Evolutionary conservation across 2,797 vertebrate species (phyloP), one percentile per base, ranked within the genome.

Genomic region (Spizella passerina): DNA sequence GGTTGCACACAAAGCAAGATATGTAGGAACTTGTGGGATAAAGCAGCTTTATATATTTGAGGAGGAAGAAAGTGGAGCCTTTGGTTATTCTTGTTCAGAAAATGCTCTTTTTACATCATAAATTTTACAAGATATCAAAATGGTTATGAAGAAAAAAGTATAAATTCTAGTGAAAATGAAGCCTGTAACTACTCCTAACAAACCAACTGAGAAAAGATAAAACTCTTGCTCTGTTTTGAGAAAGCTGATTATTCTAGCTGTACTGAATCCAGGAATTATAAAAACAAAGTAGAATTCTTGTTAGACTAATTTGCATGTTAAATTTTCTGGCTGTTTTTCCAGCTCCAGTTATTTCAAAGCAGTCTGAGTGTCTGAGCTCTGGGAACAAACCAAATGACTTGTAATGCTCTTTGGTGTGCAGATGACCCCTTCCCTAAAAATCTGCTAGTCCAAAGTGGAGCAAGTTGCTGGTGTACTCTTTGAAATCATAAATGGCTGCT

Each of bases 261-360:
- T 59, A 14, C 46, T 83, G 86, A 95, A 82, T 83, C 36, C 52
- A 73, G 63, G 72, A 92, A 96, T 96, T 95, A 94, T 59, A 88
- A 94, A 95, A 96, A 73, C 93, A 95, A 96, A 97, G 91, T 87
- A 85, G 95, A 78, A 82, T 93, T 94, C 91, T 94, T 95, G 65
- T 94, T 89, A 68, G 1, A 6, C 68, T 94, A 15, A 65, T 96
- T 94, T 95, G 83, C 86, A 93, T 96, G 83, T 93, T 94, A 94
- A 94, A 86, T 96, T 92, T 89, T 93, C 76, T 89, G 88, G 65
- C 86, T 94, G 90, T 64, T 90, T 93, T 97, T 96, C 96, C 93
- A 93, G 94, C 69, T 93, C 87, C 46, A 86, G 44, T 84, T 95
- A 70, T 96, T 96, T 93, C 91, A 95, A 96, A 96, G 87, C 84